These are phyloP conservation scores for Pinctada fucata DNA, from an alignment of 2,888 invertebrate species.

Conservation along the genomic window DNA sequence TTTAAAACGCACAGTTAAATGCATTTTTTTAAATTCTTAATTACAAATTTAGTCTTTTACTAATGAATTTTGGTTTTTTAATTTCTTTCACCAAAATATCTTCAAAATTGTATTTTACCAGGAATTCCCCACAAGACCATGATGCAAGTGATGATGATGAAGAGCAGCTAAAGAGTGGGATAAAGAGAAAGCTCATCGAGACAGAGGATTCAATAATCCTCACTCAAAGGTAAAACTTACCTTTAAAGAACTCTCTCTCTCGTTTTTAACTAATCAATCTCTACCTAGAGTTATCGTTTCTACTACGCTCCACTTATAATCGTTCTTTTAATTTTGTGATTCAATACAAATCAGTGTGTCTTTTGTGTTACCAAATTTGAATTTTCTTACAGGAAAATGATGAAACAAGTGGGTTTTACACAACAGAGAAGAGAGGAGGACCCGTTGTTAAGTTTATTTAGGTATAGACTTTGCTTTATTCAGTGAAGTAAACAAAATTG, in stretches of 20 bases:
- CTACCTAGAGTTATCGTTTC: neutral
- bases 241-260: neutral
- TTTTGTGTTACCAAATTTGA: too few relatives aligned
- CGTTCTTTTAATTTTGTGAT: neutral
- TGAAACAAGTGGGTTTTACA: neutral
- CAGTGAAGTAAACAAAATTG: neutral
- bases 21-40: neutral
- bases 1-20: too few relatives aligned
- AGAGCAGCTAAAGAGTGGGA: neutral
- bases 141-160: neutral
- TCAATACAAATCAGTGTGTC: too few relatives aligned
- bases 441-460: neutral
- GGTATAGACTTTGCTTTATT: neutral
- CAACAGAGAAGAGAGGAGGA: neutral
- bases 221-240: neutral
- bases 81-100: neutral
- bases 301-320: neutral
- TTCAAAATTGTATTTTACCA: neutral
- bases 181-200: neutral
- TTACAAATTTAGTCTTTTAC: neutral
- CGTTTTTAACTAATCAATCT: neutral
- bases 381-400: slow-evolving; percentile 3
- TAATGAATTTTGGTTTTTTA: neutral
- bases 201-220: slow-evolving; percentile 5
- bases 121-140: neutral